Evolutionary conservation across 1,140 invertebrate genomes (phyloP).

Genomic region (Harpegnathos saltator): DNA sequence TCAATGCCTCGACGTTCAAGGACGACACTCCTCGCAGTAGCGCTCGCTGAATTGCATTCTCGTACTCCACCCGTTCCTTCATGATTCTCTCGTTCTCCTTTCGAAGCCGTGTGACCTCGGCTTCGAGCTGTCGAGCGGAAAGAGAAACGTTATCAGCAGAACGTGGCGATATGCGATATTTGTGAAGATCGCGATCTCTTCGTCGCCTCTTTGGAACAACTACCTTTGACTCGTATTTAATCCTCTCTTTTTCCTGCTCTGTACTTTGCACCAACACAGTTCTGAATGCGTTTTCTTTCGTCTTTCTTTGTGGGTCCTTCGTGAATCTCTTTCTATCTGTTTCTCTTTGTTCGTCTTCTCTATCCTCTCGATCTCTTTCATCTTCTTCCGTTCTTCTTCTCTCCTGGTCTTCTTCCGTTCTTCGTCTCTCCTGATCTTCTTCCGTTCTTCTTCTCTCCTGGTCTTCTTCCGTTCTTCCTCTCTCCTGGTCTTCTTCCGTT

Average conservation of each 20-base stretch:
- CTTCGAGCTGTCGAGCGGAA: conserved; percentile 73
- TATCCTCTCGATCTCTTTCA: not conserved
- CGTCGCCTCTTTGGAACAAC: not conserved
- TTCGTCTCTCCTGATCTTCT: too few relatives aligned
- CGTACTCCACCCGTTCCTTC: conserved; percentile 81
- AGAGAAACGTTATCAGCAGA: not conserved
- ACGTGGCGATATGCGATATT: not conserved
- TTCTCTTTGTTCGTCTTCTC: not conserved
- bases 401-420: too few relatives aligned
- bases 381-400: not conserved
- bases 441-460: too few relatives aligned
- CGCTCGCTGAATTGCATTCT: conserved; percentile 81
- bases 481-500: too few relatives aligned
- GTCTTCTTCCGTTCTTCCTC: too few relatives aligned
- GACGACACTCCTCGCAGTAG: conserved; percentile 82
- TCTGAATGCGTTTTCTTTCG: conserved; percentile 11
- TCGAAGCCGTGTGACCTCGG: conserved; percentile 73
- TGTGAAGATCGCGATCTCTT: not conserved
- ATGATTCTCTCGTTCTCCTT: conserved; percentile 80
- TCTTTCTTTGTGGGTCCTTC: not conserved
- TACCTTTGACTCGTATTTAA: conserved; percentile 72
- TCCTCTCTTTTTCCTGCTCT: conserved; percentile 53
- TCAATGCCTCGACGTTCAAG: conserved; percentile 81
- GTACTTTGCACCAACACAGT: conserved; percentile 21
- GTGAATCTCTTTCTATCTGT: not conserved